Evolutionary conservation across 2,888 invertebrate species (phyloP).

Genomic region (Clostera curtula): DNA sequence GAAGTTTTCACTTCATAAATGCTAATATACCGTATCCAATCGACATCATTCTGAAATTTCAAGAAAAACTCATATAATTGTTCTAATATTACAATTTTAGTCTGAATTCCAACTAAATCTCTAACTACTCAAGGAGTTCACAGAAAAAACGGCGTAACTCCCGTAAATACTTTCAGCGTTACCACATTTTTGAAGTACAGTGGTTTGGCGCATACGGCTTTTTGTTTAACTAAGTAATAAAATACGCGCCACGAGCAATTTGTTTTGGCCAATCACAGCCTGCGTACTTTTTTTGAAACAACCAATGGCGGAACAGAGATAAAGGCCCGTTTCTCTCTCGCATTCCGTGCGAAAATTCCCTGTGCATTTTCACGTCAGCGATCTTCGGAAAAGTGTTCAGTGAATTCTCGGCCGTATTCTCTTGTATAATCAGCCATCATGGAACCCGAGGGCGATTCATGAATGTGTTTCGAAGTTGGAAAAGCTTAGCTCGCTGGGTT

Average conservation of each 20-base stretch:
- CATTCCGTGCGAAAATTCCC: slow-evolving; percentile 41
- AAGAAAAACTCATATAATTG: slow-evolving; percentile 51
- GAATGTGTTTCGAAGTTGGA: slow-evolving; percentile 41
- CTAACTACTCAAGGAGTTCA: slow-evolving; percentile 14
- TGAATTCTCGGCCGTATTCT: slow-evolving; percentile 58
- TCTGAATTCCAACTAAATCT: slow-evolving; percentile 15
- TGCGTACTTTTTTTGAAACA: slow-evolving; percentile 62
- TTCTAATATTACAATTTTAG: slow-evolving; percentile 53
- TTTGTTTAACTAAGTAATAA: slow-evolving; percentile 49
- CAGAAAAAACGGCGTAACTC: slow-evolving; percentile 23
- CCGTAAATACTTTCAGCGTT: slow-evolving; percentile 11
- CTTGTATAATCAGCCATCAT: slow-evolving; percentile 76
- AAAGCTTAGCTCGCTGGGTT: slow-evolving; percentile 56
- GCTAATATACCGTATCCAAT: slow-evolving; percentile 19
- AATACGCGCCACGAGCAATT: slow-evolving; percentile 69
- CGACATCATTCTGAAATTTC: slow-evolving; percentile 17
- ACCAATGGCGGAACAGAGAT: slow-evolving; percentile 70
- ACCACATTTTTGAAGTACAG: slow-evolving; percentile 26
- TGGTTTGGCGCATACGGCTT: slow-evolving; percentile 39
- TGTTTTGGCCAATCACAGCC: slow-evolving; percentile 72
- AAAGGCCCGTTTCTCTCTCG: slow-evolving; percentile 52
- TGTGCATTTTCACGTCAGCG: slow-evolving; percentile 35
- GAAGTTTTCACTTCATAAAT: too few species aligned
- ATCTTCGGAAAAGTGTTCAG: slow-evolving; percentile 41
- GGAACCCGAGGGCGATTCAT: slow-evolving; percentile 64